These are phyloP conservation scores for Camarhynchus parvulus DNA, from an alignment of 2,113 vertebrate species.

Conservation along the genomic window DNA sequence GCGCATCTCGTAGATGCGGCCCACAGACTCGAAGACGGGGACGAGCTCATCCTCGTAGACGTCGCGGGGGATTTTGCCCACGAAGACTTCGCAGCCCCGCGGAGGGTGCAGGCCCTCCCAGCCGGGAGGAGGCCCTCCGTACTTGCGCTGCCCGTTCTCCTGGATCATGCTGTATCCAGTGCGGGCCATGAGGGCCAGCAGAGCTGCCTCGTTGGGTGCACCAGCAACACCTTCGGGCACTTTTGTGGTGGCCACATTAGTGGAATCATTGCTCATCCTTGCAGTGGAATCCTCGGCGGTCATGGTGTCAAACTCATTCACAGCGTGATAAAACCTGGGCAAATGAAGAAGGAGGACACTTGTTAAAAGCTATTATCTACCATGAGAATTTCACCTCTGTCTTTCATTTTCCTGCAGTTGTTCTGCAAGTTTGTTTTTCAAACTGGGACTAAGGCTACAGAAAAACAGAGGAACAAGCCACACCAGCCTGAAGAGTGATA, in stretches of 20 bases:
- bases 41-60: slow-evolving; percentile 98
- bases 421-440: not conserved
- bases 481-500: not conserved
- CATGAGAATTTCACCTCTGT: not conserved
- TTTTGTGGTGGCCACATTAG: slow-evolving; percentile 70
- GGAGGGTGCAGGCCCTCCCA: slow-evolving; percentile 91
- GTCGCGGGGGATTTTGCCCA: slow-evolving; percentile 96
- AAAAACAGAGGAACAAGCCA: not conserved
- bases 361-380: not conserved
- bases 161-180: slow-evolving; percentile 94
- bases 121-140: slow-evolving; percentile 89
- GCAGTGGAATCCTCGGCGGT: slow-evolving; percentile 94
- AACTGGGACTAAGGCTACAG: not conserved
- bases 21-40: slow-evolving; percentile 91
- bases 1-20: slow-evolving; percentile 97
- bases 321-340: slow-evolving; percentile 78
- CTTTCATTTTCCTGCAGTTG: not conserved
- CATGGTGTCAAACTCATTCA: slow-evolving; percentile 95
- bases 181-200: slow-evolving; percentile 91
- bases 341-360: not conserved
- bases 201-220: slow-evolving; percentile 86
- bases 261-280: slow-evolving; percentile 88
- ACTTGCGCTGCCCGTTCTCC: slow-evolving; percentile 97
- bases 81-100: slow-evolving; percentile 96
- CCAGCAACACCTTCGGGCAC: slow-evolving; percentile 88